Base-by-base conservation (phyloP, 2,888 invertebrate genomes). In the Aleiodes testaceus region DNA sequence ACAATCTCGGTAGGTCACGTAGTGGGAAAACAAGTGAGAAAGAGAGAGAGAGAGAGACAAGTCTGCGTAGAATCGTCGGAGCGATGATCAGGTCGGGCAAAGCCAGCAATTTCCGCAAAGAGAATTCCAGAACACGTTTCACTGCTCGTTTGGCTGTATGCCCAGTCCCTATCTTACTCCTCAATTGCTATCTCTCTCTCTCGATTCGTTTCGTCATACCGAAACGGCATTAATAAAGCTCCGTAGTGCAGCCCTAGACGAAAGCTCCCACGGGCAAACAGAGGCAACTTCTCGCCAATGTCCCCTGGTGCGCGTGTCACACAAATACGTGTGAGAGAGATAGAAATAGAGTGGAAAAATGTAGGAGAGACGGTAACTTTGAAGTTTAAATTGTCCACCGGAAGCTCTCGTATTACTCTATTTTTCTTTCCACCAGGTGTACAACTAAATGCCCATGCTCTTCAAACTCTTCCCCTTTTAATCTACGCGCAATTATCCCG, bases 81-180 rank as follows among this genome's bases (percentile, higher is more conserved):
- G 47, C 53, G 20, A 55, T 70, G 65, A 65, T 65, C 45, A 70
- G 45, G 11, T 53, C 45, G n/a, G 49, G 26, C 52, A 70, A 14
- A 70, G 66, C 20, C 61, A 70, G 65, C 66, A 61, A 42, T 70
- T 70, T 70, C 66, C 66, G 70, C 66, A 70, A 61, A 66, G 79
- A 77, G 77, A 80, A 81, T 81, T 78, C 79, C 79, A 74, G 75
- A 74, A 76, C 74, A 76, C 69, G 81, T 76, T 61, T 80, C 72
- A 77, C 78, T 75, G 77, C 78, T 79, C 73, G 80, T 68, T 75
- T 84, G 84, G 84, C 82, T 67, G 63, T n/a, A 53, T 52, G 81
- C 84, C 83, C 70, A 70, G 53, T 70, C 7, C 49, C 30, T 20
- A 14, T 63, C 11, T 44, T 42, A 16, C 67, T 55, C 16, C 68